Evolutionary conservation across 2,888 invertebrate genomes (phyloP), one percentile per base, ranked within the genome.

Genomic region (Drosophila barbarae): DNA sequence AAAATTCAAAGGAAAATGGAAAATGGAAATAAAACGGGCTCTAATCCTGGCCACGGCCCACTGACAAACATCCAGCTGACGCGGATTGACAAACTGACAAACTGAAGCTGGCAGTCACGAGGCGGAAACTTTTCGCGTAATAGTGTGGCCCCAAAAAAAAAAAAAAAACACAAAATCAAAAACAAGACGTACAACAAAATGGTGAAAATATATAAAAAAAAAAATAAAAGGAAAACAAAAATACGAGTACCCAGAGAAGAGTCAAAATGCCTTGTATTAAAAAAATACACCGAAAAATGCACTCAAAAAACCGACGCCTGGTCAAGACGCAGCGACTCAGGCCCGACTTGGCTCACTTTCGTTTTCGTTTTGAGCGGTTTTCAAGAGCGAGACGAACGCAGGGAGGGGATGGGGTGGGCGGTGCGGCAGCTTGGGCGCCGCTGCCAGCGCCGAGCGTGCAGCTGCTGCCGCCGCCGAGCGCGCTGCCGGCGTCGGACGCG

Each of bases 291-390:
- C 18, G 30, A 26, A 26, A 51, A 51, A 50, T 30, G 69, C 60
- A 80, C 84, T 83, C 84, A 80, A 77, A 61, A 64, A 59, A 52
- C 21, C 41, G 8, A 41, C 9, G 51, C 53, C 67, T 60, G 52
- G 52, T 69, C 67, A 69, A 68, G 51, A 10, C 30, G 30, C 30
- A 10, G 30, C 54, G 60, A 47, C 54, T 78, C 64, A 54, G 51
- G 55, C 73, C 73, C 68, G 70, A 69, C 56, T 78, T 69, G 63
- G 59, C 77, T 83, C 80, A 81, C 81, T 79, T 84, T 81, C 81
- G 83, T 69, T 80, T 77, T 73, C 73, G 42, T 57, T 69, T 52
- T 30, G 44, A 55, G 44, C 39, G 44, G 46, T 42, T 42, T 38
- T 64, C 34, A 35, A 18, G 63, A 39, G 63, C 49, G 60, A 26